Conservation (phyloP, 2,888 invertebrate species). For the Meta bourneti region DNA sequence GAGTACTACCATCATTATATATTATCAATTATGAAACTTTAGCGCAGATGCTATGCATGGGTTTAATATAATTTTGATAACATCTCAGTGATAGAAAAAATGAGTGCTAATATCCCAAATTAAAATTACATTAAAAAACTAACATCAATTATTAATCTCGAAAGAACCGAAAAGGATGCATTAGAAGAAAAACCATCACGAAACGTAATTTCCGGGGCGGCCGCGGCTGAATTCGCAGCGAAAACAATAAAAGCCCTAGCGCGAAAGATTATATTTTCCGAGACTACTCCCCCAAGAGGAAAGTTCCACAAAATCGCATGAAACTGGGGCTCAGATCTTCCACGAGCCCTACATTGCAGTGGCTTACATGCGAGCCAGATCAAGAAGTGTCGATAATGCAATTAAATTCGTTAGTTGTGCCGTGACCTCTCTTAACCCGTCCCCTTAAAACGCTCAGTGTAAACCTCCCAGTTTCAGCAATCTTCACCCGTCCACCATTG, state of each 20-base stretch:
- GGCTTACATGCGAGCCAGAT: background rate
- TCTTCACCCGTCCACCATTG: conserved; percentile 40
- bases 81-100: too few species aligned
- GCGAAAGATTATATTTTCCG: conserved; percentile 48
- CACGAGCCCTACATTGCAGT: background rate
- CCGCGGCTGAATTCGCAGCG: too few species aligned
- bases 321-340: background rate
- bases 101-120: too few species aligned
- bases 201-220: too few species aligned
- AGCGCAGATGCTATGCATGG: too few species aligned
- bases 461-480: conserved; percentile 64
- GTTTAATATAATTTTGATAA: too few species aligned
- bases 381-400: conserved; percentile 14
- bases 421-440: conserved; percentile 62
- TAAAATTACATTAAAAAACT: too few species aligned
- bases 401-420: conserved; percentile 34
- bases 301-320: background rate
- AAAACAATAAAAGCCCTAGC: background rate
- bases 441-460: conserved; percentile 72
- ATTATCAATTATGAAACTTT: too few species aligned
- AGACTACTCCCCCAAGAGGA: conserved; percentile 21
- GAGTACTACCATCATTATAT: too few species aligned
- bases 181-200: too few species aligned
- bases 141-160: too few species aligned
- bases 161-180: too few species aligned